phyloP scores from a whole-genome alignment of 2,113 vertebrate genomes.

The Clarias batrachus region DNA sequence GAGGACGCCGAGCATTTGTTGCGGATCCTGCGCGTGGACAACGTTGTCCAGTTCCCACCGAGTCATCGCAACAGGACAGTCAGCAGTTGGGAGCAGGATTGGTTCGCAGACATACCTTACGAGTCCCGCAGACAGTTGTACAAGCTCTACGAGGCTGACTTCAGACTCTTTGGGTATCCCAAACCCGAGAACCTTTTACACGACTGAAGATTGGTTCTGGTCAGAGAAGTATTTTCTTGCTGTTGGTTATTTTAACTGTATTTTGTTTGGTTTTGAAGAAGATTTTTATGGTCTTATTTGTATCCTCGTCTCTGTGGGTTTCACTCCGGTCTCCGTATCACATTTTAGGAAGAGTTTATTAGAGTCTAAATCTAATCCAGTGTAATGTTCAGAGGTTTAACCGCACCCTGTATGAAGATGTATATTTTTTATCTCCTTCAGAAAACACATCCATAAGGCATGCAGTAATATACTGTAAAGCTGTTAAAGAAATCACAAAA shows the following conservation, averaged over 20 bases:
- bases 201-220: constrained; percentile 65
- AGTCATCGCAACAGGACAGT: constrained; percentile 86
- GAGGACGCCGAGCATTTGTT: constrained; percentile 88
- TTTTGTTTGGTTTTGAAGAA: background rate
- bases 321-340: background rate
- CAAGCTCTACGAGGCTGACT: constrained; percentile 92
- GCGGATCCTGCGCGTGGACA: constrained; percentile 85
- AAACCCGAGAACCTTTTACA: constrained; percentile 86
- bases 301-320: background rate
- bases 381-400: background rate
- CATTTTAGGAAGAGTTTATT: background rate
- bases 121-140: constrained; percentile 85
- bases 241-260: constrained; percentile 1
- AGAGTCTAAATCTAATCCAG: too few species aligned
- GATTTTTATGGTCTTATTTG: background rate
- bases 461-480: background rate
- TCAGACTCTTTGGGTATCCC: constrained; percentile 92
- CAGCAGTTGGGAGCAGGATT: constrained; percentile 88
- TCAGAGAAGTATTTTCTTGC: background rate
- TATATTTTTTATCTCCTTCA: background rate
- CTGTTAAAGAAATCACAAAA: background rate
- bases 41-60: constrained; percentile 85
- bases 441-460: background rate
- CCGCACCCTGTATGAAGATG: background rate
- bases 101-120: constrained; percentile 86